Percentiles rank a stretch among this genome's conserved stretches.
These are phyloP conservation scores for Strix uralensis DNA, from an alignment of 2,113 vertebrate genomes.

Conservation along the genomic window DNA sequence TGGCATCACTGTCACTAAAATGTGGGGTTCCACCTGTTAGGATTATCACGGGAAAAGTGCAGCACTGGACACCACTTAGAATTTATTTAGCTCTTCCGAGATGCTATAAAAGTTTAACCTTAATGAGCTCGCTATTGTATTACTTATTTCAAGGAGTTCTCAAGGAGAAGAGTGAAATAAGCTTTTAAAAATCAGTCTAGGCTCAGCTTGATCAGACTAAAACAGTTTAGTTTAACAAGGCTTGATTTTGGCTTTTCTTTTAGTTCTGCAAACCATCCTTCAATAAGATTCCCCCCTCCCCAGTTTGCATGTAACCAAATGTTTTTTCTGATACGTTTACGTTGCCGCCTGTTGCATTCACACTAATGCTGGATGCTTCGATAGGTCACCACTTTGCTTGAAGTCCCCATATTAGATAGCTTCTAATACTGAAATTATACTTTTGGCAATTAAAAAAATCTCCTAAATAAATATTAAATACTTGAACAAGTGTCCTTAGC, in stretches of 20 bases:
- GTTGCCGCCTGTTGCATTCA: background rate
- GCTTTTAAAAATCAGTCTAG: constrained; percentile 32
- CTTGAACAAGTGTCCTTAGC: background rate
- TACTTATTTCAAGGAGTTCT: constrained; percentile 34
- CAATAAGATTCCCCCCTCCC: background rate
- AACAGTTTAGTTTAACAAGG: constrained; percentile 41
- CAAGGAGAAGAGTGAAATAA: constrained; percentile 31
- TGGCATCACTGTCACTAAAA: background rate
- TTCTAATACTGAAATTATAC: background rate
- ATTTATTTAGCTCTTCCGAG: background rate
- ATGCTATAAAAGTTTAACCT: constrained; percentile 23
- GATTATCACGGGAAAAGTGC: background rate
- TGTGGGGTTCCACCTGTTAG: background rate
- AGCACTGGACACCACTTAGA: background rate
- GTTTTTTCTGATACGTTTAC: background rate
- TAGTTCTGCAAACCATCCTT: constrained; percentile 3
- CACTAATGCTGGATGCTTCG: background rate
- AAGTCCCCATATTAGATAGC: background rate
- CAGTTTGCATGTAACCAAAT: background rate
- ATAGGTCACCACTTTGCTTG: background rate
- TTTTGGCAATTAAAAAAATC: background rate
- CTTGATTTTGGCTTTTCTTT: constrained; percentile 37
- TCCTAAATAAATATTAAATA: background rate
- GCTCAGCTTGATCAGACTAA: constrained; percentile 26
- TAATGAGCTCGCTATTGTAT: constrained; percentile 27